Conservation (phyloP, 2,888 invertebrate species). For the Perizoma flavofasciatum region DNA sequence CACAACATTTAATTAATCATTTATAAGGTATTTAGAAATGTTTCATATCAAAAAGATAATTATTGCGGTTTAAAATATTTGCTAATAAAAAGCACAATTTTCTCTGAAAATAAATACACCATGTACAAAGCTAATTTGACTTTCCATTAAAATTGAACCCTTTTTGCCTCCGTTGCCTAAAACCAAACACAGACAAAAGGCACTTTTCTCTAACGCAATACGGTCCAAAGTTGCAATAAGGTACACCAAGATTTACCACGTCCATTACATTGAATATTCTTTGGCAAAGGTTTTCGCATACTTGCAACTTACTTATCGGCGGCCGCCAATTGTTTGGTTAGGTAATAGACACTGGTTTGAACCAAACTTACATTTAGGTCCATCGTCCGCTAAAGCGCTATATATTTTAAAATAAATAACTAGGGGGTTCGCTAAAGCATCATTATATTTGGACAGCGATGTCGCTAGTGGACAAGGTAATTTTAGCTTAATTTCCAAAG, state of each 20-base stretch:
- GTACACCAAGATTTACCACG: conserved; percentile 23
- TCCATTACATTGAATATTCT: conserved; percentile 30
- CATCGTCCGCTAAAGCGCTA: conserved; percentile 1
- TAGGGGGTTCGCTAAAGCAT: too few relatives aligned
- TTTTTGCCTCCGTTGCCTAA: conserved; percentile 17
- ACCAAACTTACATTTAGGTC: conserved; percentile 10
- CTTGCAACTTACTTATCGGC: conserved; percentile 72
- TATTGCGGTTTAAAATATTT: too few relatives aligned
- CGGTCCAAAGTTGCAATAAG: conserved; percentile 25
- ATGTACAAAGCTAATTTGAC: conserved; percentile 1
- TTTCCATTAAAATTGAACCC: conserved; percentile 24
- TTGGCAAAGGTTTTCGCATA: conserved; percentile 43
- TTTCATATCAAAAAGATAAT: too few relatives aligned
- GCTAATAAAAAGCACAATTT: too few relatives aligned
- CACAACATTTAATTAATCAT: too few relatives aligned
- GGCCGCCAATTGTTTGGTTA: conserved; percentile 75
- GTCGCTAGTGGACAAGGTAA: too few relatives aligned
- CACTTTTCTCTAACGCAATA: conserved; percentile 20
- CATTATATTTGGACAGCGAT: too few relatives aligned
- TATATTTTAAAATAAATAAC: not conserved
- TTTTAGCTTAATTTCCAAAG: too few relatives aligned
- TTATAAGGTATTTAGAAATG: too few relatives aligned
- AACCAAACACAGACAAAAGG: conserved; percentile 21
- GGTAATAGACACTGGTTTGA: conserved; percentile 58
- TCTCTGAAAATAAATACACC: conserved; percentile 6